Evolutionary conservation across 1,140 invertebrate genomes (phyloP).

Genomic region (Musca domestica): DNA sequence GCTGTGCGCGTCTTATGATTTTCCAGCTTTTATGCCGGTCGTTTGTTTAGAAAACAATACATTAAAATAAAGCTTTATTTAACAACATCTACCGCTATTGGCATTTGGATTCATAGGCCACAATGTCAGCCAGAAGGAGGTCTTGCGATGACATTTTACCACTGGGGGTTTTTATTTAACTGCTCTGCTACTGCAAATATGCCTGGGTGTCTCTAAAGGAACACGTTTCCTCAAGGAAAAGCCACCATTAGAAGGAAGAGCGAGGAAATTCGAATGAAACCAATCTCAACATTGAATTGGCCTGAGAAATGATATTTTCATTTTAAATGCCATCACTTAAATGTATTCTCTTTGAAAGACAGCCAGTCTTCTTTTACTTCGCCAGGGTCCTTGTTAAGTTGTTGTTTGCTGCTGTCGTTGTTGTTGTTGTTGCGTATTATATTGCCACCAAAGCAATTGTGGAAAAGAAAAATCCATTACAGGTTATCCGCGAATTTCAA

Average conservation of each 20-base stretch:
- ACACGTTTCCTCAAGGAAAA: background rate
- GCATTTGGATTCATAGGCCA: no score
- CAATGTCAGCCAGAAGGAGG: background rate
- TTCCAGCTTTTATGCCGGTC: background rate
- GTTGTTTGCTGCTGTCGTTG: no score
- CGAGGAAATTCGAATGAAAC: no score
- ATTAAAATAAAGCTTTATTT: slow-evolving; percentile 10
- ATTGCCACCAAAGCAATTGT: slow-evolving; percentile 53
- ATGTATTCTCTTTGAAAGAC: slow-evolving; percentile 35
- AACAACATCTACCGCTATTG: slow-evolving; percentile 3
- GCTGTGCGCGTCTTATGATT: no score
- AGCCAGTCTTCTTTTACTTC: no score
- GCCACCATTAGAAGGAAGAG: no score
- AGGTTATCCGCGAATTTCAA: slow-evolving; percentile 54
- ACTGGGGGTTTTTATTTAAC: slow-evolving; percentile 16
- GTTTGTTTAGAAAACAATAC: slow-evolving; percentile 9
- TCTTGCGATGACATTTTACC: slow-evolving; percentile 16
- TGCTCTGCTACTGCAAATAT: background rate
- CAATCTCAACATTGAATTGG: no score
- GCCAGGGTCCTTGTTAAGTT: no score
- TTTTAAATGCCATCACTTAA: slow-evolving; percentile 10
- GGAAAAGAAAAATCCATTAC: slow-evolving; percentile 50
- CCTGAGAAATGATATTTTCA: background rate
- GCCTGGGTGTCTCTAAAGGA: slow-evolving; percentile 1
- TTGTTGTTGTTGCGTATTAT: slow-evolving; percentile 19